Percentiles rank a stretch among this genome's conserved stretches.
These are phyloP conservation scores for Ochropacha duplaris DNA, from an alignment of 2,888 invertebrate genomes.

Conservation along the genomic window DNA sequence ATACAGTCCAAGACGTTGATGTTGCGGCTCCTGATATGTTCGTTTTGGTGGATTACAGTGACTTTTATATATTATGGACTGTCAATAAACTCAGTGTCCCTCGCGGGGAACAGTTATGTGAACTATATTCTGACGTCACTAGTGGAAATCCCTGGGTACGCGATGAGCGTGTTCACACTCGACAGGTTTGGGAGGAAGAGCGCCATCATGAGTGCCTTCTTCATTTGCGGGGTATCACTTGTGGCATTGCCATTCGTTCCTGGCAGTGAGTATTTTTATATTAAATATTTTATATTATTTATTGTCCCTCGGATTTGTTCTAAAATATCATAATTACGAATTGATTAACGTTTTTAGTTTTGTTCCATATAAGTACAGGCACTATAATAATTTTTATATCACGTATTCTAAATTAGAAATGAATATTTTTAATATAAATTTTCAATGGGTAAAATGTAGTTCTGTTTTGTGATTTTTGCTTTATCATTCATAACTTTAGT, in stretches of 20 bases:
- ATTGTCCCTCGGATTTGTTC: too few species aligned
- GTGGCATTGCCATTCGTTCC: conserved; percentile 83
- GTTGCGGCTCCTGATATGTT: conserved; percentile 83
- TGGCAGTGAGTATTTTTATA: conserved; percentile 69
- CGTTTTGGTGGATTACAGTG: conserved; percentile 91
- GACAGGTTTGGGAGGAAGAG: conserved; percentile 83
- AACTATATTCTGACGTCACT: conserved; percentile 88
- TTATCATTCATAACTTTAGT: neutral
- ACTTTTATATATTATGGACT: conserved; percentile 92
- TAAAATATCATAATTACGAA: too few species aligned
- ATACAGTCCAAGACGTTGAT: conserved; percentile 78
- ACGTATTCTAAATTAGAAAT: too few species aligned
- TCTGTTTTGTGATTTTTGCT: too few species aligned
- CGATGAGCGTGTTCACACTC: conserved; percentile 80
- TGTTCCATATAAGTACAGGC: too few species aligned
- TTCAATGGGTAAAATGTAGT: too few species aligned
- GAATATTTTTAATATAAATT: too few species aligned
- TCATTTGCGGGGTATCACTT: conserved; percentile 82
- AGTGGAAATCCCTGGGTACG: conserved; percentile 86
- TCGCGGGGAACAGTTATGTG: conserved; percentile 89
- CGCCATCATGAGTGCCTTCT: conserved; percentile 81
- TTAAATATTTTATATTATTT: too few species aligned
- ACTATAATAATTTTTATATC: too few species aligned
- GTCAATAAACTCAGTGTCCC: conserved; percentile 88
- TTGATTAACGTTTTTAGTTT: too few species aligned